Evolutionary conservation across 2,888 invertebrate species (phyloP).

Genomic region (Eremobia ochroleuca): DNA sequence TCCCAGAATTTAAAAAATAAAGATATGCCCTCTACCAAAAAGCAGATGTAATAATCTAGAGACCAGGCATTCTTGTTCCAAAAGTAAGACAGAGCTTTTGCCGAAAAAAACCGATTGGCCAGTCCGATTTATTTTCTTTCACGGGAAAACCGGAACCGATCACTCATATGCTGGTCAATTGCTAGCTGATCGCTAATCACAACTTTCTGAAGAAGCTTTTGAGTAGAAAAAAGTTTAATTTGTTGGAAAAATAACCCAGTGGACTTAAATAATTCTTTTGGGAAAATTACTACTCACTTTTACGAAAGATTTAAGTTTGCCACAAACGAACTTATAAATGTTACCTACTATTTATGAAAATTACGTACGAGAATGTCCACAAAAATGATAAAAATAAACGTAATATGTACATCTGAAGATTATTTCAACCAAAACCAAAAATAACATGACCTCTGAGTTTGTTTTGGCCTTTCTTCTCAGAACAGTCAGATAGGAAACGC

Average conservation of each 20-base stretch:
- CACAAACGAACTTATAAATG: neutral
- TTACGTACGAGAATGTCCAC: neutral
- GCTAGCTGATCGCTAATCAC: neutral
- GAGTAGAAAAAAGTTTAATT: neutral
- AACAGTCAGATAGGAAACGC: no score
- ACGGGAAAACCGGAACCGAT: no score
- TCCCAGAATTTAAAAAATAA: no score
- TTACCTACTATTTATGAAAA: neutral
- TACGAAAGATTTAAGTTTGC: neutral
- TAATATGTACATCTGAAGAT: neutral
- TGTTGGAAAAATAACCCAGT: neutral
- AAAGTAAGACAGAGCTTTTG: neutral
- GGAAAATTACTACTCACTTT: neutral
- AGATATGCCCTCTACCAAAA: neutral
- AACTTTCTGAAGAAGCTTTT: slow-evolving; percentile 1
- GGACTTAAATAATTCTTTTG: neutral
- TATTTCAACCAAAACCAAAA: neutral
- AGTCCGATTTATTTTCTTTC: neutral
- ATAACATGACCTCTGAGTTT: no score
- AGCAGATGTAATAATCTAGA: neutral
- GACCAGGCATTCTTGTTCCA: neutral
- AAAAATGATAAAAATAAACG: neutral
- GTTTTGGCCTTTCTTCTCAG: no score
- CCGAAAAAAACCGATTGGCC: neutral
- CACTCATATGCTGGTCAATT: neutral